Evolutionary conservation across 2,888 invertebrate species (phyloP).

Genomic region (Stictocephala bisonia): DNA sequence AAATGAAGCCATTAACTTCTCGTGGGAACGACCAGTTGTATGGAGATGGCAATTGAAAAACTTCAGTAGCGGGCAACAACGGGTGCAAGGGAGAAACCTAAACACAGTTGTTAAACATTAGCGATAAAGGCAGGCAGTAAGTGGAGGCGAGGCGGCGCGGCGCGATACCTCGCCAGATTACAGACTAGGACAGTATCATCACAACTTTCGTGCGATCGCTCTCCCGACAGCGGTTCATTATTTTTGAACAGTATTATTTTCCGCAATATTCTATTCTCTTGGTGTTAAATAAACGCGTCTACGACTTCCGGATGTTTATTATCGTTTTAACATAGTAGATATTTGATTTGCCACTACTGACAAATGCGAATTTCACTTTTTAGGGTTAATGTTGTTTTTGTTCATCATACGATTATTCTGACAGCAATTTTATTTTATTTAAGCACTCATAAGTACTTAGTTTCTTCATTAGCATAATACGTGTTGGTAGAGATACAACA

Average conservation of each 20-base stretch:
- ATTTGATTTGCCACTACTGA: too few species aligned
- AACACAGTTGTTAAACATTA: conserved; percentile 36
- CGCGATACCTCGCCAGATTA: conserved; percentile 22
- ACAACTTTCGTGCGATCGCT: conserved; percentile 21
- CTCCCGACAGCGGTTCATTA: conserved; percentile 11
- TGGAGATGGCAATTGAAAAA: conserved; percentile 31
- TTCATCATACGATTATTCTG: too few species aligned
- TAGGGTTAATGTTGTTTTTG: too few species aligned
- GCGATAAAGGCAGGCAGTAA: conserved; percentile 25
- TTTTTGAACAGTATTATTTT: conserved; percentile 16
- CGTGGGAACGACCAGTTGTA: conserved; percentile 18
- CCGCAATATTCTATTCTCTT: background rate
- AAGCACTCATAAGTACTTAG: too few species aligned
- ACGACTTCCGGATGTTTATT: too few species aligned
- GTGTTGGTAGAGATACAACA: too few species aligned
- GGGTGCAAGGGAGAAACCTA: conserved; percentile 24
- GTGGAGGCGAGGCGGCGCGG: conserved; percentile 14
- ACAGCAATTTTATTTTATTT: too few species aligned
- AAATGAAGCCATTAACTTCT: background rate
- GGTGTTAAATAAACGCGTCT: conserved; percentile 15
- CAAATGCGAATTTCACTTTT: too few species aligned
- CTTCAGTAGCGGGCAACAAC: conserved; percentile 36
- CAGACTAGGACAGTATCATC: conserved; percentile 1
- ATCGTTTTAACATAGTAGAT: too few species aligned
- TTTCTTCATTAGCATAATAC: too few species aligned